Percentiles rank a stretch among this genome's conserved stretches.
Conservation (phyloP, 2,797 vertebrate species). For the Karalla daura region DNA sequence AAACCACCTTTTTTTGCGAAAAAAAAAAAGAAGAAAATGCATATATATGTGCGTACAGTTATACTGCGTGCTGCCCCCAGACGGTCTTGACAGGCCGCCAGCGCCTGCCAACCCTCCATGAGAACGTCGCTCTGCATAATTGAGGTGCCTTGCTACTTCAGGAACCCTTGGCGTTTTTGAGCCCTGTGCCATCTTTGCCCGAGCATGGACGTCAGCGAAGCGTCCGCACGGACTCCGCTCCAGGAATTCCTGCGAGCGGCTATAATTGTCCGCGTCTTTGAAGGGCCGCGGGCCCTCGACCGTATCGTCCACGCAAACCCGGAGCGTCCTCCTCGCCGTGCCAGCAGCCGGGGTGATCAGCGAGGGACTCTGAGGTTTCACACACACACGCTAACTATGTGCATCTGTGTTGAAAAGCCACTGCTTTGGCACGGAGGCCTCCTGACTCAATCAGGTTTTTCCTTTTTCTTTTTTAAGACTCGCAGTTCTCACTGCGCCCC, state of each 20-base stretch:
- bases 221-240: slow-evolving; percentile 20
- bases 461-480: slow-evolving; percentile 27
- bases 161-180: slow-evolving; percentile 28
- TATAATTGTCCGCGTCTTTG: slow-evolving; percentile 44
- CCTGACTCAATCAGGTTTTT: slow-evolving; percentile 64
- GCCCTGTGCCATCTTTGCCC: slow-evolving; percentile 1
- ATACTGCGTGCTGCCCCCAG: not conserved
- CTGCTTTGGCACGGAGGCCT: slow-evolving; percentile 65
- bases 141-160: slow-evolving; percentile 12
- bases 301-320: slow-evolving; percentile 43
- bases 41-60: not conserved
- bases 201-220: slow-evolving; percentile 15
- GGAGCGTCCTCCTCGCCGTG: slow-evolving; percentile 32
- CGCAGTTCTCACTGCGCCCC: slow-evolving; percentile 63
- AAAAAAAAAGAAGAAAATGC: too few relatives aligned
- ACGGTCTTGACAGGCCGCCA: slow-evolving; percentile 11
- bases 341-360: slow-evolving; percentile 61
- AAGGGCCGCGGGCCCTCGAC: slow-evolving; percentile 42
- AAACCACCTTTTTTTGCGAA: too few relatives aligned
- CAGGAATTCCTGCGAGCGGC: slow-evolving; percentile 43
- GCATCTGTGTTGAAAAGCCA: slow-evolving; percentile 74
- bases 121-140: slow-evolving; percentile 15
- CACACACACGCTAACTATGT: slow-evolving; percentile 69
- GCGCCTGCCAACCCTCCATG: not conserved
- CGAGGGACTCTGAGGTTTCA: slow-evolving; percentile 60